phyloP scores from a whole-genome alignment of 2,888 invertebrate species.

The Clistopyga incitator region DNA sequence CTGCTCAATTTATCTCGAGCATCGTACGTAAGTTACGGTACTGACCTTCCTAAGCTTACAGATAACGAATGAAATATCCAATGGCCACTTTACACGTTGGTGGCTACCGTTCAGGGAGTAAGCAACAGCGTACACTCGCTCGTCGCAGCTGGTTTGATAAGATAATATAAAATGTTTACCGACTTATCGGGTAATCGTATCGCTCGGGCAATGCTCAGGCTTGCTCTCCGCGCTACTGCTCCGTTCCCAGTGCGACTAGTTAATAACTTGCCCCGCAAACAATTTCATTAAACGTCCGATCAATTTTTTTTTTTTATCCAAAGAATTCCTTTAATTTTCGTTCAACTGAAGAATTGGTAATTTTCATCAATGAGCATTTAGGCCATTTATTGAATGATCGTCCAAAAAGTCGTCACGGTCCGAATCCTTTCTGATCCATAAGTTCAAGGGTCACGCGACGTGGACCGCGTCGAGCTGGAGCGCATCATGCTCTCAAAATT shows the following conservation, averaged over 20 bases:
- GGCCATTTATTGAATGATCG: neutral
- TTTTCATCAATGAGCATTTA: too few relatives aligned
- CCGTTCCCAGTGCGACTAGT: neutral
- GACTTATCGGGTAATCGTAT: conserved; percentile 45
- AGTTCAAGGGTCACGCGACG: conserved; percentile 49
- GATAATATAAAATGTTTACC: conserved; percentile 26
- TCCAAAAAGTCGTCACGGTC: conserved; percentile 4
- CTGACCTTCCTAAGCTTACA: conserved; percentile 36
- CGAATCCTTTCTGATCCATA: conserved; percentile 40
- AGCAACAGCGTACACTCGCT: neutral
- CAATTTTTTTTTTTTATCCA: neutral
- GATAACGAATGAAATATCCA: conserved; percentile 46
- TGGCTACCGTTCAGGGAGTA: conserved; percentile 15
- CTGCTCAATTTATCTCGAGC: conserved; percentile 19
- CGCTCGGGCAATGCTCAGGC: conserved; percentile 1
- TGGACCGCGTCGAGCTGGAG: conserved; percentile 61
- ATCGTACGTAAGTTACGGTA: conserved; percentile 15
- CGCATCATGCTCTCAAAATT: conserved; percentile 71
- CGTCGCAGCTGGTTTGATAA: conserved; percentile 44
- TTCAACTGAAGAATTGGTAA: too few relatives aligned
- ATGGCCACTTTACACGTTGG: conserved; percentile 32
- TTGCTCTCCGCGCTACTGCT: neutral
- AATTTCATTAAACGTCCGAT: neutral
- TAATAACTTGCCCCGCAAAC: neutral
- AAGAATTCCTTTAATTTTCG: neutral